These are phyloP conservation scores for Phylloscopus whistleri DNA, from an alignment of 2,113 vertebrate genomes.

Conservation along the genomic window DNA sequence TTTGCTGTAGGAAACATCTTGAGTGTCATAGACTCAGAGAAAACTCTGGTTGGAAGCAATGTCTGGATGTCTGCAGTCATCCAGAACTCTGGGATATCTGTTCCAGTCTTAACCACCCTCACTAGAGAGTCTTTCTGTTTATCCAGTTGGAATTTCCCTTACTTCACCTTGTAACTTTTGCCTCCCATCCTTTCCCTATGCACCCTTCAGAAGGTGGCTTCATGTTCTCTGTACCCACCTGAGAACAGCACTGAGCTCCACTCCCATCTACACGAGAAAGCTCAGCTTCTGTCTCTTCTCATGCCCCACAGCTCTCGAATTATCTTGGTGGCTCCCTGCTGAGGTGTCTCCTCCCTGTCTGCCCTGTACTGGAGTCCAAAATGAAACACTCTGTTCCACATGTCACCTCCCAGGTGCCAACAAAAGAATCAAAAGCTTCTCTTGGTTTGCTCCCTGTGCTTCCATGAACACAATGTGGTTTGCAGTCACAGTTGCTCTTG, in stretches of 20 bases:
- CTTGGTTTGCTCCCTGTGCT: not conserved
- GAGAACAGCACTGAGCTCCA: not conserved
- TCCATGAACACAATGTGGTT: not conserved
- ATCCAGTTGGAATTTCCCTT: not conserved
- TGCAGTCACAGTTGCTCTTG: not conserved
- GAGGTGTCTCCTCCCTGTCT: not conserved
- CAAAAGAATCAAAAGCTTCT: not conserved
- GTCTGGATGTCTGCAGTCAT: not conserved
- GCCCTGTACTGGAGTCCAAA: not conserved
- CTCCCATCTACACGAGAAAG: not conserved
- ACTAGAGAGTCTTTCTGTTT: not conserved
- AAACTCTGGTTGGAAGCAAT: not conserved
- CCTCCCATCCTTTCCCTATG: not conserved
- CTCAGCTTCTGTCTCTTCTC: not conserved
- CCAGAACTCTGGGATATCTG: not conserved
- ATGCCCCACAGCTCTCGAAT: accelerated
- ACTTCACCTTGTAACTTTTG: not conserved
- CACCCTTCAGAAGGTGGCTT: not conserved
- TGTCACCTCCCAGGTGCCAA: not conserved
- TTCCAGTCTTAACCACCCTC: not conserved
- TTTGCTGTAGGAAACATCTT: not conserved
- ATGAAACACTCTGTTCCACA: not conserved
- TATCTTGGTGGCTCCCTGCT: not conserved
- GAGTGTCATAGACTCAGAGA: not conserved
- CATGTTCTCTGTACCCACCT: not conserved